Base-by-base conservation (phyloP, 2,113 vertebrate genomes). In the Pseudorhombus dupliciocellatus region DNA sequence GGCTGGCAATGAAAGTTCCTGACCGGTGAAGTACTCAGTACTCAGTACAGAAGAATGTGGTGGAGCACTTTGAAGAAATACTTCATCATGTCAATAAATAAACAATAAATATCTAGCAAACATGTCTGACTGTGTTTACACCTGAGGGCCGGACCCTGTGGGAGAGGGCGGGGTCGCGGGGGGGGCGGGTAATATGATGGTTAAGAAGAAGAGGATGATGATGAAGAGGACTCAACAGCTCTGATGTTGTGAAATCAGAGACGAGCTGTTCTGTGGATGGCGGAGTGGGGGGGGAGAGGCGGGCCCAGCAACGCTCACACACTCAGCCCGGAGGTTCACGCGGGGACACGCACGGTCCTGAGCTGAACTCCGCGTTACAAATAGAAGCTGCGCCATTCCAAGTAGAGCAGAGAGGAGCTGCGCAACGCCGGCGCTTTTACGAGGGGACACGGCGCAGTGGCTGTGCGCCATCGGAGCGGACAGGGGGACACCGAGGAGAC, bases 341-440 rank as follows among this genome's bases (percentile, higher is more conserved):
- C 31, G 78, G 89, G 94, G 93, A 89, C 73, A 93, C 70, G 26
- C 53, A 63, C 72, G 78, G 92, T 92, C 94, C 93, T 76, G 83
- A 73, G 25, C 83, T 94, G 93, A 94, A 94, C 93, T 88, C 85
- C 5, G 42, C 74, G 79, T 90, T 91, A 93, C 92, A 92, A 92
- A 93, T 92, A 93, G 81, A 79, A 84, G 89, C 84, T 85, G 92
- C 83, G 69, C 51, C 82, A 60, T 84, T 88, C 77, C 85, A 87
- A 85, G 88, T 87, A 77, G 83, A 91, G 81, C 93, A 91, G 70
- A 86, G 80, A 60, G 77, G 64, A 87, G 69, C n/a, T 66, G 70
- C 83, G 73, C 59, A 20, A 3, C 46, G n/a, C 12, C 46, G 46
- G 34, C 3, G 40, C 1, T 16, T 5, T 16, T 4, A n/a, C 46